phyloP scores from a whole-genome alignment of 2,113 vertebrate species.

The Nothocercus nigrocapillus region DNA sequence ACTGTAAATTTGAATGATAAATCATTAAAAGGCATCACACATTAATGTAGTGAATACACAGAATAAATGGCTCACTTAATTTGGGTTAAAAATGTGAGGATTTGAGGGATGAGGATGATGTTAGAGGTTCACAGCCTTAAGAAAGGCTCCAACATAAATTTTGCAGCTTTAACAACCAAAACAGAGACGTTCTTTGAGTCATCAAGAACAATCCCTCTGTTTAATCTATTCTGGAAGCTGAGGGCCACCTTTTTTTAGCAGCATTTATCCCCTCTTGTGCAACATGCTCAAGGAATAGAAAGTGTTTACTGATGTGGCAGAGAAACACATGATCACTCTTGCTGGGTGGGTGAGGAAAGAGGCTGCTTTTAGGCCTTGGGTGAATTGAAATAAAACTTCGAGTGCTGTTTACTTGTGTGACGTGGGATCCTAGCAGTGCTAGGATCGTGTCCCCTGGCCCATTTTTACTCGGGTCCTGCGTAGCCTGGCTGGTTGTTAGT shows the following conservation, averaged over 20 bases:
- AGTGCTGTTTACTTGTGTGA: neutral
- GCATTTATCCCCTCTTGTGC: neutral
- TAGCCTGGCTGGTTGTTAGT: neutral
- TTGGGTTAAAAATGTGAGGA: constrained; percentile 29
- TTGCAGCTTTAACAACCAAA: neutral
- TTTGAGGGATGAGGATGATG: neutral
- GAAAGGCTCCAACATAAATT: neutral
- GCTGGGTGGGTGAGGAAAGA: neutral
- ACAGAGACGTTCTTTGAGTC: neutral
- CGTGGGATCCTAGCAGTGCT: neutral
- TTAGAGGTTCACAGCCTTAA: neutral
- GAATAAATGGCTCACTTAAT: constrained; percentile 22
- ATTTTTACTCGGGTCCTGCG: neutral
- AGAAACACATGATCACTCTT: neutral
- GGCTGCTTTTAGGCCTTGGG: neutral
- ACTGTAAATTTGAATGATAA: constrained; percentile 20
- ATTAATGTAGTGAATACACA: neutral
- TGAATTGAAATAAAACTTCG: neutral
- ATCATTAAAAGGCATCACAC: constrained; percentile 17
- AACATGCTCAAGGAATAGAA: neutral
- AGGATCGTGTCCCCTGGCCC: neutral
- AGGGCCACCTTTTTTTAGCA: neutral
- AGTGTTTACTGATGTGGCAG: neutral
- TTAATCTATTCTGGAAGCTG: neutral
- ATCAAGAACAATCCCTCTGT: neutral